These are phyloP conservation scores for Sipha maydis DNA, from an alignment of 2,888 invertebrate species.

Conservation along the genomic window DNA sequence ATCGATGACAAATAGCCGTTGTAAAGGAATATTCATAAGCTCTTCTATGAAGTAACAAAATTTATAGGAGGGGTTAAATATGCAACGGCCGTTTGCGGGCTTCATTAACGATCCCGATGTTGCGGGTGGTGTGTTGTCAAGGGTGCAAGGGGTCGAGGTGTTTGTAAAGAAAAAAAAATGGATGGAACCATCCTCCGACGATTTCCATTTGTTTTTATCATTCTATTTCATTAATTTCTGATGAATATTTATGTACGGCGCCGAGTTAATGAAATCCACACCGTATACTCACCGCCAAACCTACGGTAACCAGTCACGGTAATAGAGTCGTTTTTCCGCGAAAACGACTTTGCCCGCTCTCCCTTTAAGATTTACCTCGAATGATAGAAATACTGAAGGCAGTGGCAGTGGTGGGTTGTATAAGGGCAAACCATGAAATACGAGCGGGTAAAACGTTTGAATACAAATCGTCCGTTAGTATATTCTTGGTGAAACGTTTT, in stretches of 20 bases:
- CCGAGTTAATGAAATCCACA: conserved; percentile 58
- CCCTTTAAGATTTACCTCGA: not conserved
- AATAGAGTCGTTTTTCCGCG: conserved; percentile 61
- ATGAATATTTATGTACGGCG: conserved; percentile 59
- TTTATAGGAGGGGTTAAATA: conserved; percentile 35
- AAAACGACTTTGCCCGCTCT: conserved; percentile 41
- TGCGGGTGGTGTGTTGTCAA: not conserved
- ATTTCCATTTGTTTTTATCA: conserved; percentile 60
- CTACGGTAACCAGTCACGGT: conserved; percentile 53
- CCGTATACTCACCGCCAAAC: conserved; percentile 1
- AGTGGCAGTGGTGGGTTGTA: conserved; percentile 28
- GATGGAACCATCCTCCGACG: conserved; percentile 1
- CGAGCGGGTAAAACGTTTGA: conserved; percentile 59
- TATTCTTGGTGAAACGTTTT: conserved; percentile 41
- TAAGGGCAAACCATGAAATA: conserved; percentile 56
- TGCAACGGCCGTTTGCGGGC: conserved; percentile 37
- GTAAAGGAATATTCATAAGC: conserved; percentile 56
- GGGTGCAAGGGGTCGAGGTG: conserved; percentile 18
- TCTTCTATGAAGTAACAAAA: conserved; percentile 17
- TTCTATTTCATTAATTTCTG: conserved; percentile 62
- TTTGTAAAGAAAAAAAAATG: conserved; percentile 21
- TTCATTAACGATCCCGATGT: conserved; percentile 13
- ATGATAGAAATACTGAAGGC: not conserved
- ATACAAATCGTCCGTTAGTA: conserved; percentile 50
- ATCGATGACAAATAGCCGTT: conserved; percentile 43